Conservation (phyloP, 1,140 invertebrate genomes). For the Bemisia tabaci region DNA sequence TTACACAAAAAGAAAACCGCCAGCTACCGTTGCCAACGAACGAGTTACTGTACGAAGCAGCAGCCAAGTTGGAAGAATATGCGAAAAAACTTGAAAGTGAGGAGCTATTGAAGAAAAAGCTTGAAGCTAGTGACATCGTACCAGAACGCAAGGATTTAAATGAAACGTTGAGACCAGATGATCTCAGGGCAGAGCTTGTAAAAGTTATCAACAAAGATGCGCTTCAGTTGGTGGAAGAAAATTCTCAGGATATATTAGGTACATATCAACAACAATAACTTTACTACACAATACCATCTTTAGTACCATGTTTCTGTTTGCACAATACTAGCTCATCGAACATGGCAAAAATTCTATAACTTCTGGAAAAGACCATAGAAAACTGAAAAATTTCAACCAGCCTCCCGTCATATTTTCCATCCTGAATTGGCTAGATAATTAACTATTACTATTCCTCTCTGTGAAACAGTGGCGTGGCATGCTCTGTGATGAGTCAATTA, state of each 20-base stretch:
- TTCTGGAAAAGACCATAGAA: too few species aligned
- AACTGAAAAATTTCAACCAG: too few species aligned
- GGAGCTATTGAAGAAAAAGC: neutral
- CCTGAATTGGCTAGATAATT: too few species aligned
- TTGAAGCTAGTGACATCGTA: neutral
- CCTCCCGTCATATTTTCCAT: too few species aligned
- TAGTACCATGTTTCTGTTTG: too few species aligned
- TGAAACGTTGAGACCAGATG: neutral
- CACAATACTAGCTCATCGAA: too few species aligned
- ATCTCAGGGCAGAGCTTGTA: neutral
- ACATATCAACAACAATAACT: too few species aligned
- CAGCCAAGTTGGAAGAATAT: neutral
- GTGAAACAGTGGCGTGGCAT: too few species aligned
- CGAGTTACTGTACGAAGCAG: neutral
- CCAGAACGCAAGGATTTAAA: neutral
- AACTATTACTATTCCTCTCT: too few species aligned
- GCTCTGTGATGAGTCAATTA: too few species aligned
- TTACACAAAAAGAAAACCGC: neutral
- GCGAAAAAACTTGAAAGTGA: neutral
- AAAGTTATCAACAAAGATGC: neutral
- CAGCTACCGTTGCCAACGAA: neutral
- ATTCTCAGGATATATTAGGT: neutral
- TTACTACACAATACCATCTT: too few species aligned
- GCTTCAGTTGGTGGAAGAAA: neutral
- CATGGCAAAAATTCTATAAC: too few species aligned